phyloP scores from a whole-genome alignment of 2,113 vertebrate genomes.

The Leucopsar rothschildi region DNA sequence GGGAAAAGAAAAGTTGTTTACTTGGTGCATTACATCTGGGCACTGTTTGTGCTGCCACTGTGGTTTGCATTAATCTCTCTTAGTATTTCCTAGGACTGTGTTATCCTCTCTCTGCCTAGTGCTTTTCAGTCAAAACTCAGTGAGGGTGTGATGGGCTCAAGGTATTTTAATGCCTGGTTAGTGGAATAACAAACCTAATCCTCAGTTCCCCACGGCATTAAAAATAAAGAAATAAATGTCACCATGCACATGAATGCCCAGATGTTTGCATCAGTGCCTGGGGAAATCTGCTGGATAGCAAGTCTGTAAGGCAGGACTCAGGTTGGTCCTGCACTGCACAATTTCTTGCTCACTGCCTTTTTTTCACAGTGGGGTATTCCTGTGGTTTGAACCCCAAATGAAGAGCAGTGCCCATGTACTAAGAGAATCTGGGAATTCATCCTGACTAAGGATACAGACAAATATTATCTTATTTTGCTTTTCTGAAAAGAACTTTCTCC shows the following conservation, averaged over 20 bases:
- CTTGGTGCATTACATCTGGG: neutral
- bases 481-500: neutral
- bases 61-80: neutral
- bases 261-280: neutral
- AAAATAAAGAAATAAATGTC: conserved; percentile 37
- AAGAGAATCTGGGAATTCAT: neutral
- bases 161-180: conserved; percentile 1
- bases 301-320: neutral
- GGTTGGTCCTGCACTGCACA: neutral
- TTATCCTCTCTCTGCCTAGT: neutral
- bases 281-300: neutral
- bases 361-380: neutral
- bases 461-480: neutral
- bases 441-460: neutral
- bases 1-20: neutral
- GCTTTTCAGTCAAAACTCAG: neutral
- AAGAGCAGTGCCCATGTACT: neutral
- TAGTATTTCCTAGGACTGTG: neutral
- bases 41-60: neutral
- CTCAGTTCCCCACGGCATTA: neutral
- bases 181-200: conserved; percentile 2
- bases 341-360: neutral
- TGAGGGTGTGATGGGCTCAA: neutral
- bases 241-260: neutral
- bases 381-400: neutral